Evolutionary conservation across 2,888 invertebrate genomes (phyloP).

Genomic region (Eilema griseolum): DNA sequence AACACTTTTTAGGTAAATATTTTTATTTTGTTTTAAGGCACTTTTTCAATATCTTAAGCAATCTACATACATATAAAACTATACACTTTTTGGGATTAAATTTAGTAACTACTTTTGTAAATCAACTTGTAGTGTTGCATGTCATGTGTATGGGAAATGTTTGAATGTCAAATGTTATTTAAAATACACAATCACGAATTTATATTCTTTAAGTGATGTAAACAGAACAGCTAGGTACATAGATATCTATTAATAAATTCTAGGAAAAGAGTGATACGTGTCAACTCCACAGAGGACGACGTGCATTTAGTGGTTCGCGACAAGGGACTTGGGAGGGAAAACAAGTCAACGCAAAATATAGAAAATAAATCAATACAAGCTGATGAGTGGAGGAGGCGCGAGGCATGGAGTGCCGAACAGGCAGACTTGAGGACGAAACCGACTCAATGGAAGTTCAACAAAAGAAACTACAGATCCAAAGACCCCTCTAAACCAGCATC

Average conservation of each 20-base stretch:
- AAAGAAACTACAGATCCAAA: slow-evolving; percentile 86
- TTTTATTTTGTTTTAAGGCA: slow-evolving; percentile 43
- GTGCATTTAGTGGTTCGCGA: slow-evolving; percentile 91
- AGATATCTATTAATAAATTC: slow-evolving; percentile 87
- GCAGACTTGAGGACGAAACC: slow-evolving; percentile 89
- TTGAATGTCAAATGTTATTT: slow-evolving; percentile 25
- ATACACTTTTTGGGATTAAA: slow-evolving; percentile 23
- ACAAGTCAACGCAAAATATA: slow-evolving; percentile 91
- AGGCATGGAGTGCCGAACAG: slow-evolving; percentile 95
- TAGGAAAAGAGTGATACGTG: slow-evolving; percentile 92
- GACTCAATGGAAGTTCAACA: slow-evolving; percentile 92
- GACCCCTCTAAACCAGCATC: slow-evolving; percentile 83
- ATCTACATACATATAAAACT: background rate
- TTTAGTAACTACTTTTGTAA: background rate
- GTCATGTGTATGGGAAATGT: slow-evolving; percentile 22
- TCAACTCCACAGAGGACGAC: slow-evolving; percentile 91
- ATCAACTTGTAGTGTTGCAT: slow-evolving; percentile 31
- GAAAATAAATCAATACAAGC: slow-evolving; percentile 92
- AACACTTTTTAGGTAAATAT: slow-evolving; percentile 71
- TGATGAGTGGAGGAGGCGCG: slow-evolving; percentile 92
- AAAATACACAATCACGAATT: slow-evolving; percentile 23
- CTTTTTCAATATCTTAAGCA: background rate
- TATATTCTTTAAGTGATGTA: slow-evolving; percentile 43
- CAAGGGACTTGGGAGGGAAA: slow-evolving; percentile 90
- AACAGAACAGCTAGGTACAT: slow-evolving; percentile 82